phyloP scores from a whole-genome alignment of 2,797 vertebrate species.

The Agapornis canus region DNA sequence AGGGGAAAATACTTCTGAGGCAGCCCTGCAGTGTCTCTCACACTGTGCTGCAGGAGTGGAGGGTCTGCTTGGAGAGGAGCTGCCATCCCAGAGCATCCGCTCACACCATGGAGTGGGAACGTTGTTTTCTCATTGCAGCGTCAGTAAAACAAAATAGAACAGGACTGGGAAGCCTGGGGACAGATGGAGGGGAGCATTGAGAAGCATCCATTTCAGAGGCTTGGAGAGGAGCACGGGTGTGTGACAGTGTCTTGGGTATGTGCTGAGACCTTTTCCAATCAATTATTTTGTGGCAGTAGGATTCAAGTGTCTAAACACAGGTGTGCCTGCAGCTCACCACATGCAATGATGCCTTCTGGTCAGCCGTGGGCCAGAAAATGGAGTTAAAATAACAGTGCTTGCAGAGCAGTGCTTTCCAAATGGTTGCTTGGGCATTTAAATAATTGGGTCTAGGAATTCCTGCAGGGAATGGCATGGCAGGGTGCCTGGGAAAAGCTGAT shows the following conservation, averaged over 20 bases:
- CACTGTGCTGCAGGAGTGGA: neutral
- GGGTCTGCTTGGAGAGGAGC: accelerated
- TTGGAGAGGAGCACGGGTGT: neutral
- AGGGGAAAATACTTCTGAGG: neutral
- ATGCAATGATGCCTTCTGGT: neutral
- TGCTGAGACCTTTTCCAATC: neutral
- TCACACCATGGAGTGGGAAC: neutral
- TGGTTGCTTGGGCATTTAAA: neutral
- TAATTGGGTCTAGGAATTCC: neutral
- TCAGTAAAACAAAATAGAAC: neutral
- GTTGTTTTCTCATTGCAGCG: neutral
- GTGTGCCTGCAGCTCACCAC: neutral
- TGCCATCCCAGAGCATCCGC: neutral
- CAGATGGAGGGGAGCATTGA: neutral
- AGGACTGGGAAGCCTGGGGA: neutral
- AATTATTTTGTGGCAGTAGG: neutral
- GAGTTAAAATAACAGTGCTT: neutral
- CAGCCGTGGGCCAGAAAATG: neutral
- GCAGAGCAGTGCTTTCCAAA: neutral
- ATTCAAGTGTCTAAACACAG: neutral
- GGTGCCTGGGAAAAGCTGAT: neutral
- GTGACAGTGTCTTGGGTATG: neutral
- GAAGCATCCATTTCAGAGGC: neutral
- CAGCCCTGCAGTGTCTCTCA: accelerated
- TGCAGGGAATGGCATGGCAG: neutral